phyloP scores from a whole-genome alignment of 2,888 invertebrate genomes.

The Dicycla oo region DNA sequence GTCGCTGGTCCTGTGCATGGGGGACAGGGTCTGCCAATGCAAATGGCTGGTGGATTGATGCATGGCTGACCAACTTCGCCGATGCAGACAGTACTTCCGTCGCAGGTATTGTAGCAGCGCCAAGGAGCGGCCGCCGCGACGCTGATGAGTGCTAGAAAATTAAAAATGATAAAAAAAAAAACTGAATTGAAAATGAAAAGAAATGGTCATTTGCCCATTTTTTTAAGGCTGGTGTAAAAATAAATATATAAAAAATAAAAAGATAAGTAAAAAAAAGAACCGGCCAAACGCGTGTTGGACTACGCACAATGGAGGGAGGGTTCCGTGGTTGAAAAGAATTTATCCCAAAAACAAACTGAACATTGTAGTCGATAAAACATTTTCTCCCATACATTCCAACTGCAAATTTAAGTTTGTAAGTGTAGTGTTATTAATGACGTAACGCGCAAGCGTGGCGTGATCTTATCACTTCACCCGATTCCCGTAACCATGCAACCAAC shows the following conservation, averaged over 20 bases:
- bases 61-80: slow-evolving; percentile 69
- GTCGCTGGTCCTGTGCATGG: slow-evolving; percentile 75
- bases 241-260: background rate
- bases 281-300: too few species aligned
- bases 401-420: too few species aligned
- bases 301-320: too few species aligned
- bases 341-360: too few species aligned
- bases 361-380: too few species aligned
- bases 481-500: too few species aligned
- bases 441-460: too few species aligned
- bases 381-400: too few species aligned
- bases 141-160: slow-evolving; percentile 74
- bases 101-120: slow-evolving; percentile 73
- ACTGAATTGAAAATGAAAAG: background rate
- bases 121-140: slow-evolving; percentile 77
- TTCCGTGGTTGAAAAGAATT: too few species aligned
- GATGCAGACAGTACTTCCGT: slow-evolving; percentile 77
- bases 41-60: slow-evolving; percentile 73
- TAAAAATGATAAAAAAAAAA: background rate
- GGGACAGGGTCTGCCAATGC: slow-evolving; percentile 62
- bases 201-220: background rate
- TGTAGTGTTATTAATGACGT: too few species aligned
- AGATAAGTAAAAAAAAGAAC: background rate
- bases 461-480: too few species aligned
- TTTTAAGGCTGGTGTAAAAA: slow-evolving; percentile 22